Conservation (phyloP, 2,113 vertebrate species). For the Pandion haliaetus region DNA sequence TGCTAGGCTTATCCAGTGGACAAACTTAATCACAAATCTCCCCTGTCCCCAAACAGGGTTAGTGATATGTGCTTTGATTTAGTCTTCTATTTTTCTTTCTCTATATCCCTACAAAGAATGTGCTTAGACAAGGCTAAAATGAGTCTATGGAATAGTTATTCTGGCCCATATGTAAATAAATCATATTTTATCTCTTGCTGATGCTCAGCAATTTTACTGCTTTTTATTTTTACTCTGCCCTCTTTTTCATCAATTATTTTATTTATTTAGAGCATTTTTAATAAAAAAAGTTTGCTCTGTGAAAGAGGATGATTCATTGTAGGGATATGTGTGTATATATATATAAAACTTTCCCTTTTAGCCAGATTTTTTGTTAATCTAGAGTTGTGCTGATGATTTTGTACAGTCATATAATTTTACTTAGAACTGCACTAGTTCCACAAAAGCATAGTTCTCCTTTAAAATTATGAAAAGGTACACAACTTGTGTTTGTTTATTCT, state of each 20-base stretch:
- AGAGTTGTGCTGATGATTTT: neutral
- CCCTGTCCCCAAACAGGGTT: neutral
- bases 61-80: neutral
- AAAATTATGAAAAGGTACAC: neutral
- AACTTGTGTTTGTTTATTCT: neutral
- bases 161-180: neutral
- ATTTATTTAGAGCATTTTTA: neutral
- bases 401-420: neutral
- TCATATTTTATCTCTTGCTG: neutral
- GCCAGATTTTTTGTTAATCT: neutral
- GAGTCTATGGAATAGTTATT: neutral
- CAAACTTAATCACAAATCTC: neutral
- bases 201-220: neutral
- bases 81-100: neutral
- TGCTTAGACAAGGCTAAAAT: constrained; percentile 1
- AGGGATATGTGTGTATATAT: accelerated
- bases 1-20: neutral
- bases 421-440: neutral
- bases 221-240: neutral
- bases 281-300: neutral
- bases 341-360: neutral
- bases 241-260: neutral
- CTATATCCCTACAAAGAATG: neutral
- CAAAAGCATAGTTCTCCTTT: neutral
- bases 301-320: neutral